A percentile compares a stretch with the other conserved stretches of the same genome.
These are phyloP conservation scores for Lepus europaeus DNA, from an alignment of 2,113 vertebrate species.

Conservation along the genomic window DNA sequence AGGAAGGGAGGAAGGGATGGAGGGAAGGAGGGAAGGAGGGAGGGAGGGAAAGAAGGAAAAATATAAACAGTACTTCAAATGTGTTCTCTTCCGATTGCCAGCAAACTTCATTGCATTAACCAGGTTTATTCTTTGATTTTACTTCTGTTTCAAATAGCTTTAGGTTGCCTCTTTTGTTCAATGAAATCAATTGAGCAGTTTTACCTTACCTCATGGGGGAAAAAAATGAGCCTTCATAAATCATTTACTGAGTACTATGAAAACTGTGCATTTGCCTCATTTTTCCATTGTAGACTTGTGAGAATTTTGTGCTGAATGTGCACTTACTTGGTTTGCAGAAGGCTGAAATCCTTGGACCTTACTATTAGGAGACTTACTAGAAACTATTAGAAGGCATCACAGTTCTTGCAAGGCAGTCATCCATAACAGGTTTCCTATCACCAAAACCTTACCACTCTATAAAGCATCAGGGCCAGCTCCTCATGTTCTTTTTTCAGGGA, in stretches of 20 bases:
- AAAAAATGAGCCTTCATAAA: background rate
- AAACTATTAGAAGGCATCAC: background rate
- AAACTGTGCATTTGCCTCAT: background rate
- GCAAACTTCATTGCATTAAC: background rate
- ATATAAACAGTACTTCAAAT: background rate
- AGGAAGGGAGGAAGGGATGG: background rate
- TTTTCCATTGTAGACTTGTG: background rate
- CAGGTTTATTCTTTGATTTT: constrained; percentile 21
- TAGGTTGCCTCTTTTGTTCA: background rate
- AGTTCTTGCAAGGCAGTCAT: background rate
- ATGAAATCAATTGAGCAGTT: background rate
- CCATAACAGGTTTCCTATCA: background rate
- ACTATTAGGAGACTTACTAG: background rate
- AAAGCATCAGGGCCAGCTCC: background rate
- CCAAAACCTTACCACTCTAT: background rate
- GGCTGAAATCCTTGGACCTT: background rate
- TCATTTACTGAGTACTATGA: background rate
- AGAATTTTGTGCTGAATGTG: background rate
- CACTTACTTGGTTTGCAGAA: background rate
- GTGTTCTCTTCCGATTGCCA: background rate
- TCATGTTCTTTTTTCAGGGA: background rate
- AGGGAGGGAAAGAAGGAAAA: too few species aligned
- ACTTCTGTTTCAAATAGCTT: constrained; percentile 2
- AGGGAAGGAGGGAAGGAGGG: background rate
- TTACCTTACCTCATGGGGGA: background rate